Evolutionary conservation across 2,113 vertebrate species (phyloP), one percentile per base, ranked within the genome.

Genomic region (Girardinichthys multiradiatus): DNA sequence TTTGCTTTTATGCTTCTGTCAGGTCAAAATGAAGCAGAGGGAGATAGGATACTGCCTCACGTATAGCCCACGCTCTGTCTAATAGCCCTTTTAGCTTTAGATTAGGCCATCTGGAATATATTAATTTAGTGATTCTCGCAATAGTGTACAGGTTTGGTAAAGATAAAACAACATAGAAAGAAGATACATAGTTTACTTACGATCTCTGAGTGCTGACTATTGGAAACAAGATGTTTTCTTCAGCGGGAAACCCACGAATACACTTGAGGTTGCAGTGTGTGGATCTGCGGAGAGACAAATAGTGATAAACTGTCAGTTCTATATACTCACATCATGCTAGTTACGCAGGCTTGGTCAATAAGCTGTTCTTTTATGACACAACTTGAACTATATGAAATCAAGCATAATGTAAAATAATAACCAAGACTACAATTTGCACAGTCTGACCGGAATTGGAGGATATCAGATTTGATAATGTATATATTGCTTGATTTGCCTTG

Each of bases 151-250:
- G 57, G 42, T 64, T 84, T 39, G 28, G 26, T 37, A 35, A 4
- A 57, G 21, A 31, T 60, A 80, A 70, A 24, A 54, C 14, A 37
- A 57, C 39, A 21, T 17, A 45, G 21, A 70, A 61, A 27, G 26
- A 64, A 45, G 17, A 33, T 3, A 61, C 19, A 42, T 67, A 27
- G 65, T 81, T 70, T 88, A 92, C 92, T 93, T 81, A 93, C 91
- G 27, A 85, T 87, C 70, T 90, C 70, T 90, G 80, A 80, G 77
- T 64, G 71, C 70, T 66, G 71, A 73, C 74, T 51, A 57, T 59
- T 68, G 65, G 65, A 81, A 59, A 70, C 66, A 70, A 85, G 72
- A 69, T 54, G 79, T 29, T 70, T 64, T 33, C 80, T 72, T 68
- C 31, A 72, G 79, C 71, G 68, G 57, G 60, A 61, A 48, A 81